Evolutionary conservation across 2,797 vertebrate genomes (phyloP), one percentile per base, ranked within the genome.

Genomic region (Delichon dasypus): DNA sequence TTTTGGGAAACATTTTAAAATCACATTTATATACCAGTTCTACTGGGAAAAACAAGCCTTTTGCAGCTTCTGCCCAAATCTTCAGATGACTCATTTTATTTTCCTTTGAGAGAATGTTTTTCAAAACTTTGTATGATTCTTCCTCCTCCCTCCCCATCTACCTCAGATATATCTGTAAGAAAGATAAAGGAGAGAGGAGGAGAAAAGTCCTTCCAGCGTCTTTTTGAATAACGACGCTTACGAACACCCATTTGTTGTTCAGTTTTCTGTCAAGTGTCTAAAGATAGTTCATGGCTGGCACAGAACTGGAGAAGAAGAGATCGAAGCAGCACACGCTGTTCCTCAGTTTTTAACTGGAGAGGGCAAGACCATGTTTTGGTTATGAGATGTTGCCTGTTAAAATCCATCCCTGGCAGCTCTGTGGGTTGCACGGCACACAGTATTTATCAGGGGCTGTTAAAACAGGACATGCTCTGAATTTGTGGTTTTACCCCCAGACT

Each of bases 41-140:
- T 96, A 44, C 94, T 95, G 93, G 88, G 97, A 95, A 96, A 97
- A 97, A 97, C 96, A 97, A 65, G 73, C 72, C 60, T 96, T 95
- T 88, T 4, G 13, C 70, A 51, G 87, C 80, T 55, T 77, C 82
- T 90, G 78, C 70, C 58, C 45, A n/a, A 72, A 42, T 30, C 16
- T 76, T 85, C 27, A 11, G 45, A 57, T 92, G 67, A 85, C 67
- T 88, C 84, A 40, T 54, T 87, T 92, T 30, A 44, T 89, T 93
- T 90, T 85, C 80, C 66, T 94, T 48, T 20, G 53, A 86, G 67
- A 84, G 45, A 83, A 45, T n/a, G 36, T 74, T 89, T 91, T 88
- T 58, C 47, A 73, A 57, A 87, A 94, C 57, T 90, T 87, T 16
- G 7, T 83, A 16, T 65, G 78, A 22, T 48, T 88, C 32, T 72